Conservation (phyloP, 2,113 vertebrate genomes). For the Nibea albiflora region DNA sequence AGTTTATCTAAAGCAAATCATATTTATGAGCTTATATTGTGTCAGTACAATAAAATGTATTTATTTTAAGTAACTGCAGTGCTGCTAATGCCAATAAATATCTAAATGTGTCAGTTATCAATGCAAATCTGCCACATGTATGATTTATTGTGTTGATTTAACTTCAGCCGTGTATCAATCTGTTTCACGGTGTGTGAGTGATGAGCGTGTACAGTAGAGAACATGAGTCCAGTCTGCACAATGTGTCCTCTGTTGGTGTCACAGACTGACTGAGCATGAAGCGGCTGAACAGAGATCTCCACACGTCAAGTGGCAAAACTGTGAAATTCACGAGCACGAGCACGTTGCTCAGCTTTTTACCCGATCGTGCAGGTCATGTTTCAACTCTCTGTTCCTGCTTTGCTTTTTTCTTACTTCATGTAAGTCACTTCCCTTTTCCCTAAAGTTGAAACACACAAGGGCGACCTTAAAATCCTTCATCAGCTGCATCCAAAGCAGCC, state of each 20-base stretch:
- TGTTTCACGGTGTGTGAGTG: not conserved
- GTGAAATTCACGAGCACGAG: slow-evolving; percentile 6
- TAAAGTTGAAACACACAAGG: not conserved
- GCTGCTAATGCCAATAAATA: too few species aligned
- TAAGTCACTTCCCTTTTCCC: not conserved
- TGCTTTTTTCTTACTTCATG: not conserved
- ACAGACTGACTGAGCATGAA: slow-evolving; percentile 22
- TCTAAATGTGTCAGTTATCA: too few species aligned
- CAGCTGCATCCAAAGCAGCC: not conserved
- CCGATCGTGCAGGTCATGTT: too few species aligned
- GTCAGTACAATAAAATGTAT: too few species aligned
- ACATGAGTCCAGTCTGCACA: slow-evolving; percentile 5
- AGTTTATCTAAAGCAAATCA: not conserved
- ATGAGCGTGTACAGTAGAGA: not conserved
- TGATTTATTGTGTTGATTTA: too few species aligned
- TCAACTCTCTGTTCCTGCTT: not conserved
- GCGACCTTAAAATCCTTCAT: not conserved
- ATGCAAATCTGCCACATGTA: too few species aligned
- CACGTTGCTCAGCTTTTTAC: not conserved
- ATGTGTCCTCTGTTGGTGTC: slow-evolving; percentile 31
- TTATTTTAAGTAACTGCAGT: too few species aligned
- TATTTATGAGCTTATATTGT: too few species aligned
- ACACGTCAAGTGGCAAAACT: not conserved
- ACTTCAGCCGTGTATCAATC: not conserved
- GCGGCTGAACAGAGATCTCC: not conserved